Conservation (phyloP, 1,140 invertebrate species). For the Brachionus rotundiformis region DNA sequence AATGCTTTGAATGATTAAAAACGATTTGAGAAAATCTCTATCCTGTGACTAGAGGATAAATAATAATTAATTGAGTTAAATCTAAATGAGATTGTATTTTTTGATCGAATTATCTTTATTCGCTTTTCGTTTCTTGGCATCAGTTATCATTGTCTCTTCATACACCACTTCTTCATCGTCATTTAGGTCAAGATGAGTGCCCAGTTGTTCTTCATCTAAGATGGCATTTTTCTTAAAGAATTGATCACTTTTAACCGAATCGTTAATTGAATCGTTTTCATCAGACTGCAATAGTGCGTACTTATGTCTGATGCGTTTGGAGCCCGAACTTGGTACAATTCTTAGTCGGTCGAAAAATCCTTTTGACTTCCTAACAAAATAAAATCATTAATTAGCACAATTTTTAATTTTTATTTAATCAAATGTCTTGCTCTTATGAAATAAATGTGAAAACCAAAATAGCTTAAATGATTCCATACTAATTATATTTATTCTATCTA, state of each 20-base stretch:
- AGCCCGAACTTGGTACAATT: not conserved
- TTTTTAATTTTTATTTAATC: too few relatives aligned
- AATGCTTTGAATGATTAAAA: constrained; percentile 1
- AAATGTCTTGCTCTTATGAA: too few relatives aligned
- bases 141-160: constrained; percentile 24
- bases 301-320: not conserved
- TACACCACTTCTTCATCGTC: constrained; percentile 27
- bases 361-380: not conserved
- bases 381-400: not conserved
- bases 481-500: too few relatives aligned
- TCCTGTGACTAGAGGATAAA: not conserved
- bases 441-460: too few relatives aligned
- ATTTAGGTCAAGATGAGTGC: not conserved
- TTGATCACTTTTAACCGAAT: not conserved
- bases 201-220: not conserved
- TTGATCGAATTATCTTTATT: not conserved
- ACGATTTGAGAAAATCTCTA: not conserved
- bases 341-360: constrained; percentile 13
- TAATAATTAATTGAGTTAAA: not conserved
- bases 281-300: constrained; percentile 12
- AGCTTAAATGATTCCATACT: too few relatives aligned
- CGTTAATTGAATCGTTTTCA: constrained; percentile 19
- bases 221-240: constrained; percentile 15
- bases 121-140: not conserved
- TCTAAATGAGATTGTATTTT: constrained; percentile 42